A percentile compares a stretch with the other conserved stretches of the same genome.
Evolutionary conservation across 2,888 invertebrate species (phyloP).

Genomic region (Smittia sp.): DNA sequence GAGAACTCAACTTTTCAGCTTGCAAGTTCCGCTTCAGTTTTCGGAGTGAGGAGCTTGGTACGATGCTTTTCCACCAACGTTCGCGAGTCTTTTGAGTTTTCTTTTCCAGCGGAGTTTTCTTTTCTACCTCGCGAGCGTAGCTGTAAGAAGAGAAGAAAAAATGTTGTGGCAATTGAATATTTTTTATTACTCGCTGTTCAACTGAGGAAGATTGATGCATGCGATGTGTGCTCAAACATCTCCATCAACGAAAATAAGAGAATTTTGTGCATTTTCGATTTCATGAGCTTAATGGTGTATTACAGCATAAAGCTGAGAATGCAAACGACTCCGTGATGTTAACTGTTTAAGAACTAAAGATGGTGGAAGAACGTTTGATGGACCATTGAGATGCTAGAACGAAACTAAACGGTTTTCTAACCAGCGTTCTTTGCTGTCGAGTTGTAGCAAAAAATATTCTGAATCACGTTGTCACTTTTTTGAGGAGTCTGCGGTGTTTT

Average conservation of each 20-base stretch:
- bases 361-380: too few species aligned
- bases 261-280: background rate
- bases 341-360: too few species aligned
- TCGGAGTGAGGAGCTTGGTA: background rate
- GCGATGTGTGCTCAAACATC: background rate
- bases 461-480: too few species aligned
- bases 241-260: background rate
- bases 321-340: too few species aligned
- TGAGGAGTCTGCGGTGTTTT: too few species aligned
- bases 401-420: too few species aligned
- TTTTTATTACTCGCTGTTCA: background rate
- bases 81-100: slow-evolving; percentile 30
- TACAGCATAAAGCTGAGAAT: too few species aligned
- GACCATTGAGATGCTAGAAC: too few species aligned
- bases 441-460: too few species aligned
- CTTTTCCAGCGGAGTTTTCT: slow-evolving; percentile 23
- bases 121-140: slow-evolving; percentile 30
- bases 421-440: too few species aligned
- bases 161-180: slow-evolving; percentile 9
- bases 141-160: slow-evolving; percentile 23
- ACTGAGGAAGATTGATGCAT: background rate
- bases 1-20: background rate
- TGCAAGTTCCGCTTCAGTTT: background rate
- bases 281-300: too few species aligned
- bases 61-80: slow-evolving; percentile 35